Percentiles rank a stretch among this genome's conserved stretches.
phyloP scores from a whole-genome alignment of 2,113 vertebrate species.

The Pangasianodon gigas region DNA sequence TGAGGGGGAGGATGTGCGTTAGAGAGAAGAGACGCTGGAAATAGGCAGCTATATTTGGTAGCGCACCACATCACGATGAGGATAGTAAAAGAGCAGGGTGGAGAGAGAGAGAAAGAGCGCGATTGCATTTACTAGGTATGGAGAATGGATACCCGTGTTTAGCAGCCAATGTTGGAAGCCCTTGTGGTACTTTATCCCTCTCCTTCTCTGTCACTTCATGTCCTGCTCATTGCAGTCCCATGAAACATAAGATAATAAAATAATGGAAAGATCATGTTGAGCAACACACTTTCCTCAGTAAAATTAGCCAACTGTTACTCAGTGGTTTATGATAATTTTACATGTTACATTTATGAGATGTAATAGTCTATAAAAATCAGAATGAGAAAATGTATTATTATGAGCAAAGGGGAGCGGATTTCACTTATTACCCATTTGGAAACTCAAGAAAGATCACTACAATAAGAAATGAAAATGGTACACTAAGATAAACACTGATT shows the following conservation, averaged over 20 bases:
- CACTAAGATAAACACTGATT: background rate
- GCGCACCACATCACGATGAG: slow-evolving; percentile 48
- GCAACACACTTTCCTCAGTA: background rate
- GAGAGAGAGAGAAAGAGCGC: slow-evolving; percentile 45
- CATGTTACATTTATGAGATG: background rate
- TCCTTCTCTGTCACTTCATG: slow-evolving; percentile 12
- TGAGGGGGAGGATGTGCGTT: slow-evolving; percentile 61
- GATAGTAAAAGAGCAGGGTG: slow-evolving; percentile 44
- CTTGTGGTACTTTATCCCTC: slow-evolving; percentile 12
- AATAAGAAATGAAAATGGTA: background rate
- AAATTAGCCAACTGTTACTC: background rate
- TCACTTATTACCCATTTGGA: background rate
- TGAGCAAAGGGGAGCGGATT: background rate
- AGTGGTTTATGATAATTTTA: background rate
- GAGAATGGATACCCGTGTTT: slow-evolving; percentile 42
- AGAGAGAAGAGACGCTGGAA: slow-evolving; percentile 56
- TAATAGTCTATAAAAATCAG: background rate
- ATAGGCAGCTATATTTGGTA: slow-evolving; percentile 62
- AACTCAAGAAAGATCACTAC: background rate
- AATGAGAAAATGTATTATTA: slow-evolving; percentile 1
- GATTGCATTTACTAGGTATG: slow-evolving; percentile 50
- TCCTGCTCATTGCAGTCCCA: background rate
- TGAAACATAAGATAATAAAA: slow-evolving; percentile 25
- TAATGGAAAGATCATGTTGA: slow-evolving; percentile 1
- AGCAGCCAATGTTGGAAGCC: slow-evolving; percentile 33